Conservation (phyloP, 2,113 vertebrate species). For the Corythornis vintsioides region DNA sequence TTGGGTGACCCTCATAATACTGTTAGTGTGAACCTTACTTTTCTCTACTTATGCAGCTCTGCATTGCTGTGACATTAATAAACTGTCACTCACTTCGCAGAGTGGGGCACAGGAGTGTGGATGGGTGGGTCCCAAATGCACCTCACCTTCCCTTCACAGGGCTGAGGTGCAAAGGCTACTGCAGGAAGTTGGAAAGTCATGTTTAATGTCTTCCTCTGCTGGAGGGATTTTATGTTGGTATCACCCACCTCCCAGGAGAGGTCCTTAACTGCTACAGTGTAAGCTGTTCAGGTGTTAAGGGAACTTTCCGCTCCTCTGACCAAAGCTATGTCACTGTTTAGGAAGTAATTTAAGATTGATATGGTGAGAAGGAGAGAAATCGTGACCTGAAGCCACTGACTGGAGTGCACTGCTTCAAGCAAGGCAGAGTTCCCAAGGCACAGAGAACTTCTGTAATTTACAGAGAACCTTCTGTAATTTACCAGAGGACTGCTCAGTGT, state of each 20-base stretch:
- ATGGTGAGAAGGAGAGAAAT: slow-evolving; percentile 45
- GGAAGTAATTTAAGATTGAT: slow-evolving; percentile 57
- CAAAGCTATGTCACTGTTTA: slow-evolving; percentile 38
- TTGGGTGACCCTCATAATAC: background rate
- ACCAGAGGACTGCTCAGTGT: background rate
- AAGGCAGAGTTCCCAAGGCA: background rate
- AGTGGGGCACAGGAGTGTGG: fast-evolving
- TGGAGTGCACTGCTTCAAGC: fast-evolving
- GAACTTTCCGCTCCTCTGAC: slow-evolving; percentile 49
- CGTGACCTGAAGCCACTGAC: slow-evolving; percentile 11
- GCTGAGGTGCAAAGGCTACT: background rate
- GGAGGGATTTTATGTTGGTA: slow-evolving; percentile 27
- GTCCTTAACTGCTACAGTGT: background rate
- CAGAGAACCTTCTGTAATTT: background rate
- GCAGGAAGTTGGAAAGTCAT: slow-evolving; percentile 15
- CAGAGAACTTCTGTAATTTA: background rate
- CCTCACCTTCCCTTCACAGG: background rate
- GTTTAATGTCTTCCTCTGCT: slow-evolving; percentile 59
- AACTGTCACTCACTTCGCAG: background rate
- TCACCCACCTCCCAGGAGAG: slow-evolving; percentile 37
- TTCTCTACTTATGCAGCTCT: fast-evolving
- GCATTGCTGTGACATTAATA: fast-evolving
- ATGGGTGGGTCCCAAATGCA: background rate
- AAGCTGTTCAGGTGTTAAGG: slow-evolving; percentile 64
- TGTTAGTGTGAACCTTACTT: background rate